Conservation (phyloP, 2,113 vertebrate genomes). For the Uropsilus gracilis region DNA sequence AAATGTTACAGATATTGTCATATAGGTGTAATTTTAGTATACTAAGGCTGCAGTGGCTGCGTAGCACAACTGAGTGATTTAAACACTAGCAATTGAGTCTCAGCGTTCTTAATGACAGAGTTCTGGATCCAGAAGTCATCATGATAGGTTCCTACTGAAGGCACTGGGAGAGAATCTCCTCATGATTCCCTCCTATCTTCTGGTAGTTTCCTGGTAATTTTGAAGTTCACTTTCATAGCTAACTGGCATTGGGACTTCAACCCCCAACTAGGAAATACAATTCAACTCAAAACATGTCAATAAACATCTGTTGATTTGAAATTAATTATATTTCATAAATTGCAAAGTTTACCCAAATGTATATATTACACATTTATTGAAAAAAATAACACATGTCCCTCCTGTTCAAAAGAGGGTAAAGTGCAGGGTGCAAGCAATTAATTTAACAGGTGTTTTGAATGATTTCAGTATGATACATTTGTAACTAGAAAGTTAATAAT, state of each 20-base stretch:
- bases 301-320: not conserved
- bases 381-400: not conserved
- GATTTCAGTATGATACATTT: not conserved
- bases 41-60: not conserved
- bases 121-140: not conserved
- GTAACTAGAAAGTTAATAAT: not conserved
- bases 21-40: not conserved
- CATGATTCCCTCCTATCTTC: not conserved
- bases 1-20: not conserved
- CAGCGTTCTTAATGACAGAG: not conserved
- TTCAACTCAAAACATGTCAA: not conserved
- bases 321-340: not conserved
- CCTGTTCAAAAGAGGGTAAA: not conserved
- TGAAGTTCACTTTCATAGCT: not conserved
- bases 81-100: not conserved
- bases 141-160: not conserved
- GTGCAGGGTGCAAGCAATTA: not conserved
- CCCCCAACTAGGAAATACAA: not conserved
- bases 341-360: not conserved
- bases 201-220: not conserved
- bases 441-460: not conserved
- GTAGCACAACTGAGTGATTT: not conserved
- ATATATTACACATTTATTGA: not conserved
- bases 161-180: not conserved
- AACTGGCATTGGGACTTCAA: not conserved